Evolutionary conservation across 2,888 invertebrate genomes (phyloP).

Genomic region (Altica lythri): DNA sequence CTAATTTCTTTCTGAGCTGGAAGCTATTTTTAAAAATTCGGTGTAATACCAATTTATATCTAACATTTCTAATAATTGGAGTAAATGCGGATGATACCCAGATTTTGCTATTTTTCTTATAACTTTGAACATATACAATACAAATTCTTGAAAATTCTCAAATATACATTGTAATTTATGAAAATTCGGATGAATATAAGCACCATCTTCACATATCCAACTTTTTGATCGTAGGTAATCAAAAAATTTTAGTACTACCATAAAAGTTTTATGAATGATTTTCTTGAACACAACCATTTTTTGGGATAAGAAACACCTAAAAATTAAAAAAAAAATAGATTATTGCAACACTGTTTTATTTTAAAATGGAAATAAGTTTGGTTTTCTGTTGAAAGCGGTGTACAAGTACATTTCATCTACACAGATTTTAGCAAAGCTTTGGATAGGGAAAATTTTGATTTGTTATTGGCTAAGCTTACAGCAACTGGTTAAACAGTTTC

Average conservation of each 20-base stretch:
- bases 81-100: conserved; percentile 70
- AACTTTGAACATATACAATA: conserved; percentile 67
- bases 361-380: neutral
- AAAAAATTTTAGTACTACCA: conserved; percentile 73
- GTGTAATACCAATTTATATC: conserved; percentile 67
- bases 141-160: conserved; percentile 62
- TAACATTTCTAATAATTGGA: conserved; percentile 68
- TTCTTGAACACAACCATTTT: conserved; percentile 71
- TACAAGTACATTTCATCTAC: too few relatives aligned
- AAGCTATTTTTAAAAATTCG: conserved; percentile 26
- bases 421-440: too few relatives aligned
- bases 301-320: conserved; percentile 72
- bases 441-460: too few relatives aligned
- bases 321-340: conserved; percentile 33
- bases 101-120: conserved; percentile 66
- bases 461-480: too few relatives aligned
- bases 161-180: conserved; percentile 60
- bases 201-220: conserved; percentile 62
- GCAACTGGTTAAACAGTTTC: too few relatives aligned
- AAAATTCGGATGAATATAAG: conserved; percentile 65
- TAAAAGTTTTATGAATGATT: conserved; percentile 72
- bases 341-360: neutral
- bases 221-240: conserved; percentile 63
- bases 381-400: too few relatives aligned
- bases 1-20: too few relatives aligned